Evolutionary conservation across 2,888 invertebrate species (phyloP), one percentile per base, ranked within the genome.

Genomic region (Frankliniella fusca): DNA sequence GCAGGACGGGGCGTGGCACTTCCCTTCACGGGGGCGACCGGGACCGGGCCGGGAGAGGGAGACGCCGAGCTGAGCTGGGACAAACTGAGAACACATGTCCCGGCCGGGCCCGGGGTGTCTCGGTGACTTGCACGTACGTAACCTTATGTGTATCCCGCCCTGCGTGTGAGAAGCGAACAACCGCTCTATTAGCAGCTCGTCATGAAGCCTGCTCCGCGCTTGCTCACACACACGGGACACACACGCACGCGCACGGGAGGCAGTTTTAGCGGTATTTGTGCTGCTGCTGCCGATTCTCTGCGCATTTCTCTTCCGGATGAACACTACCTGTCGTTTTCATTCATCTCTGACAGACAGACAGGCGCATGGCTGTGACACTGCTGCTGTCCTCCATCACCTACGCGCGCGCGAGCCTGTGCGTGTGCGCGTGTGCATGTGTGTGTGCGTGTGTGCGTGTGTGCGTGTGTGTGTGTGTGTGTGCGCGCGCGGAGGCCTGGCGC

Each of bases 281-380:
- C n/a, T n/a, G n/a, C n/a, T n/a, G n/a, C n/a, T n/a, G n/a, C n/a
- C n/a, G n/a, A n/a, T n/a, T n/a, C n/a, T n/a, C n/a, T n/a, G n/a
- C n/a, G 12, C 50, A 18, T 54, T 54, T 54, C 18, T 54, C 8
- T 15, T 7, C 18, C 15, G 12, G 54, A 38, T 38, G 38, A 38
- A 38, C 38, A 38, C 38, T 70, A 23, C 70, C 70, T 23, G 70
- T 23, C 27, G 70, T 76, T 76, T 76, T 76, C 70, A 76, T 76
- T 76, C 70, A 76, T 76, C 70, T 76, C 70, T 76, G 70, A 76
- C 70, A 76, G 70, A 76, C 70, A 23, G 61, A 15, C 61, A 18
- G 61, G 20, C 7, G 61, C 61, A n/a, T 18, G 54, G 54, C 54
- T 18, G 54, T 18, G 54, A 12, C 15, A 9, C 54, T 38, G 38